Percentiles rank a stretch among this genome's conserved stretches.
Conservation (phyloP, 2,797 vertebrate genomes). For the Rachycentron canadum region DNA sequence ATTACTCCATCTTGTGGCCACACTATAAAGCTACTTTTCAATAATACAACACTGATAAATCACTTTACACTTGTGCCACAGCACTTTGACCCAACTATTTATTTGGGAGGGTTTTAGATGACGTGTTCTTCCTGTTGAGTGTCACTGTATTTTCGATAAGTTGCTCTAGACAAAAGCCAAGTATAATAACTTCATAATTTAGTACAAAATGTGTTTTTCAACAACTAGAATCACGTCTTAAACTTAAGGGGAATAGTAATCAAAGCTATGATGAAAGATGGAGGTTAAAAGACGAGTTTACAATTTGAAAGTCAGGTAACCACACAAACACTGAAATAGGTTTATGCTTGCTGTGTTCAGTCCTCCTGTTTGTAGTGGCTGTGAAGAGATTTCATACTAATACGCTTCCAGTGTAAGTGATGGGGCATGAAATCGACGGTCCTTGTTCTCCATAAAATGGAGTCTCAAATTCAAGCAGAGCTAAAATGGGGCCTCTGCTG, state of each 20-base stretch:
- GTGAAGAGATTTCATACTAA: background rate
- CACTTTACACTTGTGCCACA: no score
- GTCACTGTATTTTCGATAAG: background rate
- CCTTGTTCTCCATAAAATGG: background rate
- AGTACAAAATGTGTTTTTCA: background rate
- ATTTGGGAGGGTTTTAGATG: no score
- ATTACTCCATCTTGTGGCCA: slow-evolving; percentile 75
- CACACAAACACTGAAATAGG: background rate
- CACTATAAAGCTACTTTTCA: slow-evolving; percentile 16
- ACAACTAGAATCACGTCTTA: background rate
- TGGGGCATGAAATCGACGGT: background rate
- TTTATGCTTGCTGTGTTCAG: background rate
- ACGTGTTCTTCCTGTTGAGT: background rate
- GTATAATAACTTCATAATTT: background rate
- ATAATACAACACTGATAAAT: background rate
- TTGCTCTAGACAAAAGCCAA: background rate
- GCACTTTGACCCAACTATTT: background rate
- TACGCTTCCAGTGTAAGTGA: background rate
- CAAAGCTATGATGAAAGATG: background rate
- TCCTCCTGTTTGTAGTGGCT: no score
- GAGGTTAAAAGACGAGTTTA: background rate
- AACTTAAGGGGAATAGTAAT: background rate
- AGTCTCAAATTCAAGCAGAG: no score
- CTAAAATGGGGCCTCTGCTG: background rate
- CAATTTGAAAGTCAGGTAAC: background rate